Evolutionary conservation across 2,888 invertebrate genomes (phyloP).

Genomic region (Apotomis turbidana): DNA sequence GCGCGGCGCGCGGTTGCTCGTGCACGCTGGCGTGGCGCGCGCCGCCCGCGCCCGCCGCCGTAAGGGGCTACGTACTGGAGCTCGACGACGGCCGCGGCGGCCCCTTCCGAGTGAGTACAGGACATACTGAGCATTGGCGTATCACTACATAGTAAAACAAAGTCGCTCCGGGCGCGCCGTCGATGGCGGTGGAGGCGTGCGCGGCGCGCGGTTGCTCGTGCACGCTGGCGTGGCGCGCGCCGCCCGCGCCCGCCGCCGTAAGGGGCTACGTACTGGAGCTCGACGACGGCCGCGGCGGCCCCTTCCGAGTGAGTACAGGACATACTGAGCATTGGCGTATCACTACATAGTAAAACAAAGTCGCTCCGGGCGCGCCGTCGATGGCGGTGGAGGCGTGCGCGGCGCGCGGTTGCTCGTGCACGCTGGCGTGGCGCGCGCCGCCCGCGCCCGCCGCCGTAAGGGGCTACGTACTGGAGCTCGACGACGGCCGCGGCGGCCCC

Average conservation of each 20-base stretch:
- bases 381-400: conserved; percentile 94
- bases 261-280: conserved; percentile 56
- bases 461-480: no score
- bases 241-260: conserved; percentile 89
- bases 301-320: no score
- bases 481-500: no score
- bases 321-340: not conserved
- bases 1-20: no score
- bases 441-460: no score
- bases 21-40: conserved; percentile 91
- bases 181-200: conserved; percentile 49
- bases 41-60: conserved; percentile 87
- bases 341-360: no score
- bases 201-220: conserved; percentile 80
- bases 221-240: conserved; percentile 91
- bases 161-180: no score
- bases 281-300: conserved; percentile 89
- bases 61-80: conserved; percentile 69
- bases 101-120: conserved; percentile 61
- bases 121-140: not conserved
- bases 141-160: no score
- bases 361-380: conserved; percentile 92
- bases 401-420: conserved; percentile 98
- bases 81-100: conserved; percentile 87
- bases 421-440: no score